A percentile compares a stretch with the other conserved stretches of the same genome.
Conservation (phyloP, 1,140 invertebrate species). For the Potamilus streckersoni region DNA sequence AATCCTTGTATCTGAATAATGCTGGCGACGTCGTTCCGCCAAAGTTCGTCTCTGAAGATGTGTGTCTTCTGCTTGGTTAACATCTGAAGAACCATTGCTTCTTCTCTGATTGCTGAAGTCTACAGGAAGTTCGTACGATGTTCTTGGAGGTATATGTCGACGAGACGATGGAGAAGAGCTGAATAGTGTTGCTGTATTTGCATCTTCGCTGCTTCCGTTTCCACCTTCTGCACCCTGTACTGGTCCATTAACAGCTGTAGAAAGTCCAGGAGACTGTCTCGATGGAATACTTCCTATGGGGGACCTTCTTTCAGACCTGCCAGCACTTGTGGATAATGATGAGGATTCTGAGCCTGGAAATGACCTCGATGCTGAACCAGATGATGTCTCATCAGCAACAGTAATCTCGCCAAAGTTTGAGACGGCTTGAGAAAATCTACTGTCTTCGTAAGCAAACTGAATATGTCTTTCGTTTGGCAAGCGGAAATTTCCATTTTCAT, state of each 20-base stretch:
- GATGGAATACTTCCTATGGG: too few relatives aligned
- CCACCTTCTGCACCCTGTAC: too few relatives aligned
- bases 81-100: slow-evolving; percentile 11
- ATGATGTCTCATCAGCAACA: slow-evolving; percentile 1
- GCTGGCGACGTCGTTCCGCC: slow-evolving; percentile 37
- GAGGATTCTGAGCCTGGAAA: slow-evolving; percentile 3
- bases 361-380: not conserved
- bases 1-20: slow-evolving; percentile 48
- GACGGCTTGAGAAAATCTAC: slow-evolving; percentile 48
- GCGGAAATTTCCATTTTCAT: slow-evolving; percentile 39
- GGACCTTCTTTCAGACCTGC: too few relatives aligned
- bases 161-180: not conserved
- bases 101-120: slow-evolving; percentile 16
- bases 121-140: slow-evolving; percentile 19
- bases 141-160: not conserved
- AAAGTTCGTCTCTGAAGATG: slow-evolving; percentile 19
- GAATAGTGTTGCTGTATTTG: too few relatives aligned
- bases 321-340: too few relatives aligned
- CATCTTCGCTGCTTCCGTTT: too few relatives aligned
- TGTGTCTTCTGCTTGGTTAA: slow-evolving; percentile 1
- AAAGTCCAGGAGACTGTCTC: too few relatives aligned
- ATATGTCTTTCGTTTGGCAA: slow-evolving; percentile 34
- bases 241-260: too few relatives aligned
- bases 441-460: slow-evolving; percentile 34
- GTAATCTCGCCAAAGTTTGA: slow-evolving; percentile 51